Conservation (phyloP, 2,113 vertebrate species). For the Danionella cerebrum region DNA sequence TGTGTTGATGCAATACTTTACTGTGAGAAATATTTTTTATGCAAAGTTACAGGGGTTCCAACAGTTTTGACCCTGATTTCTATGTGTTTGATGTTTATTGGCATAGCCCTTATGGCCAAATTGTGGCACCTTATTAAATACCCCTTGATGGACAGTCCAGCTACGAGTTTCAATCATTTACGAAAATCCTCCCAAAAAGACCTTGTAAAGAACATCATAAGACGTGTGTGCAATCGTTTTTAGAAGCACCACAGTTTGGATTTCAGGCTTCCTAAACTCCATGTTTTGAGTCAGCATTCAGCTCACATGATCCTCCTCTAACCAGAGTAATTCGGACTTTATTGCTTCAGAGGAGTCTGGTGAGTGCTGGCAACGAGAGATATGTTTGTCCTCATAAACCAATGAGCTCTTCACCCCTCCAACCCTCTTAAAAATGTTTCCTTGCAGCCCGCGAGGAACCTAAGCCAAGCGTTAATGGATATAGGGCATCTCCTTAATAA, state of each 20-base stretch:
- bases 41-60: too few species aligned
- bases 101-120: too few species aligned
- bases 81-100: too few species aligned
- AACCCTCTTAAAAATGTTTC: neutral
- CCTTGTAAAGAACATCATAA: too few species aligned
- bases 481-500: constrained; percentile 12
- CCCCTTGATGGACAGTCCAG: too few species aligned
- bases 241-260: neutral
- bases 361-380: neutral
- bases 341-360: neutral
- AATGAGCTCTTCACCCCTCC: neutral
- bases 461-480: constrained; percentile 27
- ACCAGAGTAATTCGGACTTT: neutral
- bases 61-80: too few species aligned
- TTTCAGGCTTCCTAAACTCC: neutral
- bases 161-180: too few species aligned
- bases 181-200: too few species aligned
- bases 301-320: neutral
- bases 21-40: too few species aligned
- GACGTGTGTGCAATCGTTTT: too few species aligned
- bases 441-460: neutral
- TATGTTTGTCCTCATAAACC: neutral
- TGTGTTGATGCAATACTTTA: too few species aligned
- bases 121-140: too few species aligned
- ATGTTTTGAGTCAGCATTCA: neutral